A percentile compares a stretch with the other conserved stretches of the same genome.
Evolutionary conservation across 2,113 vertebrate species (phyloP).

Genomic region (Sorex araneus): DNA sequence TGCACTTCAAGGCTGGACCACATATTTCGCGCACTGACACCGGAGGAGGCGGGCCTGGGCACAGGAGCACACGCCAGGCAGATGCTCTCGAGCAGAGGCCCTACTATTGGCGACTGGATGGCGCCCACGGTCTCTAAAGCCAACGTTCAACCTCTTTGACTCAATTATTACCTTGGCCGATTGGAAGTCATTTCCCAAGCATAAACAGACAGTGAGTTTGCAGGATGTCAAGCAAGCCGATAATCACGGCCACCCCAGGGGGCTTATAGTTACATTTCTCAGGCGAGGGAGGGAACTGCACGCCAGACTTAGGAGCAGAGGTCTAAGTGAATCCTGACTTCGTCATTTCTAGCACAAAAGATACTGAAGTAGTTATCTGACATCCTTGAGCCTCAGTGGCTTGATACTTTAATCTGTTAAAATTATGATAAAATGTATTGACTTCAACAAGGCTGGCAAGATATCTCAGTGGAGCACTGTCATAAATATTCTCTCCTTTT

Average conservation of each 20-base stretch:
- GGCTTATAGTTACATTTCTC: constrained; percentile 2
- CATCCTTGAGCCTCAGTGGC: not conserved
- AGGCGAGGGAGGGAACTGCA: not conserved
- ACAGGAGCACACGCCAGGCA: not conserved
- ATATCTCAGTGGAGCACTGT: not conserved
- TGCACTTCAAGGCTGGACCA: not conserved
- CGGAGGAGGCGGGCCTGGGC: no score
- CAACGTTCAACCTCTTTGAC: constrained; percentile 36
- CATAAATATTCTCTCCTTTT: not conserved
- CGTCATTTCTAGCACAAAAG: not conserved
- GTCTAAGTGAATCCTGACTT: no score
- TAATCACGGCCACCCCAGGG: not conserved
- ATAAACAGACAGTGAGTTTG: constrained; percentile 47
- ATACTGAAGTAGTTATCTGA: not conserved
- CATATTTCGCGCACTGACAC: no score
- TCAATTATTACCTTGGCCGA: constrained; percentile 57
- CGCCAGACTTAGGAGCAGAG: not conserved
- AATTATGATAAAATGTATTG: not conserved
- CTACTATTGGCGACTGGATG: not conserved
- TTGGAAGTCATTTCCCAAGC: constrained; percentile 60
- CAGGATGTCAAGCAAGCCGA: not conserved
- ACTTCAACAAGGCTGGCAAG: not conserved
- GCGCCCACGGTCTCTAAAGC: fast-evolving
- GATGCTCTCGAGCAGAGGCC: not conserved
- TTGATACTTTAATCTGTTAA: not conserved